These are phyloP conservation scores for Crotophaga sulcirostris DNA, from an alignment of 2,113 vertebrate species.

Conservation along the genomic window DNA sequence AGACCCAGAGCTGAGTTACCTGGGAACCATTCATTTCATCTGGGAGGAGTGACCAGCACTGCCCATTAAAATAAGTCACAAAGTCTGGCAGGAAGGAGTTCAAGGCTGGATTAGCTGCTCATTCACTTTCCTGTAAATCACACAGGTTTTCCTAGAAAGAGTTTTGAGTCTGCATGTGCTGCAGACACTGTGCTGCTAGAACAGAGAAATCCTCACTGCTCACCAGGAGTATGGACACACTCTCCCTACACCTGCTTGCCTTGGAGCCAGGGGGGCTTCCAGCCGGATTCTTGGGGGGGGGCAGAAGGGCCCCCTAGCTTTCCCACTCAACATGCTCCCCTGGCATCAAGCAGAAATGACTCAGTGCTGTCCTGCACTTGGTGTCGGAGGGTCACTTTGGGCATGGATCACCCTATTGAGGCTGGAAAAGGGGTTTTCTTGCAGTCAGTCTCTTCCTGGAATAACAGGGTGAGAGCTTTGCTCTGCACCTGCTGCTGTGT, in stretches of 20 bases:
- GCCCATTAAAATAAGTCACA: accelerated
- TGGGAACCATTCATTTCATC: neutral
- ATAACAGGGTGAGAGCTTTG: neutral
- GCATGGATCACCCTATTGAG: neutral
- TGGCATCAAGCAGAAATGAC: accelerated
- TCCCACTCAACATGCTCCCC: accelerated
- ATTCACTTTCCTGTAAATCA: neutral
- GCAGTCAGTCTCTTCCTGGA: neutral
- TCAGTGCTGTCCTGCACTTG: neutral
- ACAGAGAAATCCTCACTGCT: neutral
- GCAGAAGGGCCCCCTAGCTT: neutral
- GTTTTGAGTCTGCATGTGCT: neutral
- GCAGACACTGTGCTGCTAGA: neutral
- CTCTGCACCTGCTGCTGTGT: accelerated
- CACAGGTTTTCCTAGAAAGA: accelerated
- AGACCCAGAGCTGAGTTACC: neutral
- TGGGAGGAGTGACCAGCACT: accelerated
- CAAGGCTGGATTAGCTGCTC: neutral
- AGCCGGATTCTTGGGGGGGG: neutral
- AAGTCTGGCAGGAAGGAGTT: accelerated
- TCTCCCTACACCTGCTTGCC: neutral
- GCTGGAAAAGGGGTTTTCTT: neutral
- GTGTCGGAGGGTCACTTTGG: neutral
- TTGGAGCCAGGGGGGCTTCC: accelerated
- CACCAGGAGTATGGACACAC: neutral